Evolutionary conservation across 2,113 vertebrate genomes (phyloP).

Genomic region (Lophura nycthemera): DNA sequence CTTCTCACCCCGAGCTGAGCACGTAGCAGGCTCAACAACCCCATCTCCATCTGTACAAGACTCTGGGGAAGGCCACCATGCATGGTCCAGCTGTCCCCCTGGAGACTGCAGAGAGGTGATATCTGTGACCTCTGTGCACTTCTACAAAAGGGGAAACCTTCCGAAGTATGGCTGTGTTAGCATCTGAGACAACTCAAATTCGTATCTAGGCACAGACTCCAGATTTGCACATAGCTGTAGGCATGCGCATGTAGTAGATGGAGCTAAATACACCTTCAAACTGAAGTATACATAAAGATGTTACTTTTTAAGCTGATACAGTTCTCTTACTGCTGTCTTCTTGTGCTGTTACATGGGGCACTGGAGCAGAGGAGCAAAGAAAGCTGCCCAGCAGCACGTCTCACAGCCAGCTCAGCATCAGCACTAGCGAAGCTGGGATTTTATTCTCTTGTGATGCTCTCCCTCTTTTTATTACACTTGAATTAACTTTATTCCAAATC

Average conservation of each 20-base stretch:
- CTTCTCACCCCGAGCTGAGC: not conserved
- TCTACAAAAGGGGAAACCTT: not conserved
- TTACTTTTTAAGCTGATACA: not conserved
- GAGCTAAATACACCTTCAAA: not conserved
- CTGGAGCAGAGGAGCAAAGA: not conserved
- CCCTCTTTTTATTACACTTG: not conserved
- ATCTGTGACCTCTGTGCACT: fast-evolving
- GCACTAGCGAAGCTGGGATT: not conserved
- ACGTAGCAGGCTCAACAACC: not conserved
- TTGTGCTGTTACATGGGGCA: not conserved
- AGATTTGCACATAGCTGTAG: not conserved
- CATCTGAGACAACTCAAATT: not conserved
- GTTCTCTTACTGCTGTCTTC: not conserved
- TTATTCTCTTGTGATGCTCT: not conserved
- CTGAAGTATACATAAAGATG: not conserved
- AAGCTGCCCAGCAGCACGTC: not conserved
- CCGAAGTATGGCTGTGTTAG: not conserved
- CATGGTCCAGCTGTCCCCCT: not conserved
- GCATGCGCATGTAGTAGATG: not conserved
- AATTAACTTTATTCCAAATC: not conserved
- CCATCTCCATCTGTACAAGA: not conserved
- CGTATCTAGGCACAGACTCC: not conserved
- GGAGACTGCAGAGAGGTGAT: not conserved
- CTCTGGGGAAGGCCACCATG: not conserved
- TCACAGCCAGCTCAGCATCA: not conserved